Percentiles rank a stretch among this genome's conserved stretches.
Evolutionary conservation across 2,113 vertebrate genomes (phyloP).

Genomic region (Macroglossus sobrinus): DNA sequence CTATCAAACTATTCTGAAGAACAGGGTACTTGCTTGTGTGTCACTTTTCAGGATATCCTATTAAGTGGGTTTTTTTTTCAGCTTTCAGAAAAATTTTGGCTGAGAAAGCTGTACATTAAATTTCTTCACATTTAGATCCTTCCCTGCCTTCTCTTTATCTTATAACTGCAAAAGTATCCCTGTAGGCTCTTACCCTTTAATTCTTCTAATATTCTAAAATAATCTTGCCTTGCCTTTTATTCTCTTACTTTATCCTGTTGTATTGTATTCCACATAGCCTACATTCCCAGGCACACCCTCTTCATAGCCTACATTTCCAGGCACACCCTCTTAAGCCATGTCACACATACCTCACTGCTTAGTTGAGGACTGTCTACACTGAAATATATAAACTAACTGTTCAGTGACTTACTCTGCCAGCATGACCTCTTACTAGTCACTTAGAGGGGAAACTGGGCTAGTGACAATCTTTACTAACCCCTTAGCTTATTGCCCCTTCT

Average conservation of each 20-base stretch:
- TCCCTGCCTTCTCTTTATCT: not conserved
- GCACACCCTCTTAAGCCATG: not conserved
- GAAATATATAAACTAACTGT: not conserved
- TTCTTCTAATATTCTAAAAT: not conserved
- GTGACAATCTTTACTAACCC: not conserved
- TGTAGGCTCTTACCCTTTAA: not conserved
- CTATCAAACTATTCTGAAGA: not conserved
- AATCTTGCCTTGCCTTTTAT: not conserved
- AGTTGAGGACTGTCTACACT: not conserved
- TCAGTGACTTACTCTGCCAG: not conserved
- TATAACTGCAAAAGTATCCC: not conserved
- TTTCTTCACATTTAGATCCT: not conserved
- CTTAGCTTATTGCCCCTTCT: not conserved
- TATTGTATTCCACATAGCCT: not conserved
- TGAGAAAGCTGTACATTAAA: not conserved
- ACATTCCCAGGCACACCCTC: too few relatives aligned
- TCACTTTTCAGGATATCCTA: not conserved
- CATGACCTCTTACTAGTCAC: not conserved
- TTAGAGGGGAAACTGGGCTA: not conserved
- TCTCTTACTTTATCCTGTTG: not conserved
- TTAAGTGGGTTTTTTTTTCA: not conserved
- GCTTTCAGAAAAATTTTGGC: not conserved
- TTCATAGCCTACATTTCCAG: not conserved
- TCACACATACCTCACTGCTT: not conserved
- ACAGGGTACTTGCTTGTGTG: not conserved